A percentile compares a stretch with the other conserved stretches of the same genome.
Conservation (phyloP, 2,797 vertebrate species). For the Pampus argenteus region DNA sequence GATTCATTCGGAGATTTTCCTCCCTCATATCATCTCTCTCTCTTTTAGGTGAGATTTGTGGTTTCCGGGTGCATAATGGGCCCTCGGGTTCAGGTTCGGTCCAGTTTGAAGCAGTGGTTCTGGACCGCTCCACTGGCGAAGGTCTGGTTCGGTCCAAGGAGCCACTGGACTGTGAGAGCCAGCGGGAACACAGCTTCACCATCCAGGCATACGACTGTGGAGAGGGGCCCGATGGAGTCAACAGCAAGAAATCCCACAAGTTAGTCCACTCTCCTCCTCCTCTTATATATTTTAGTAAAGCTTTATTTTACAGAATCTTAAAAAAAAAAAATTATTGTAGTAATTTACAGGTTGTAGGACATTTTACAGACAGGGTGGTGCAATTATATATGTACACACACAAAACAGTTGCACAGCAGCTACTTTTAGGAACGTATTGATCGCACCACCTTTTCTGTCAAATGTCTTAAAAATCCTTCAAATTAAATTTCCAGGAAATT, state of each 20-base stretch:
- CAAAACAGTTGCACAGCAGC: too few relatives aligned
- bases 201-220: slow-evolving; percentile 99
- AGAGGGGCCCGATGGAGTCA: slow-evolving; percentile 94
- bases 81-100: slow-evolving; percentile 86
- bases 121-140: slow-evolving; percentile 97
- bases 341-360: not conserved
- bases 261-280: slow-evolving; percentile 61
- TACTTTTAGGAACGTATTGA: too few relatives aligned
- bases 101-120: slow-evolving; percentile 96
- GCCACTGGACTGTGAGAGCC: slow-evolving; percentile 96
- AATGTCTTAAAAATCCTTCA: too few relatives aligned
- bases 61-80: slow-evolving; percentile 96
- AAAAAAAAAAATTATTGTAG: too few relatives aligned
- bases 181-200: slow-evolving; percentile 98
- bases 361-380: too few relatives aligned
- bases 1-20: not conserved
- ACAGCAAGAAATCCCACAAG: slow-evolving; percentile 99
- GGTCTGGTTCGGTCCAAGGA: slow-evolving; percentile 97
- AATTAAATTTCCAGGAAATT: too few relatives aligned
- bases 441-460: too few relatives aligned
- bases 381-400: too few relatives aligned
- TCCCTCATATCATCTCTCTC: slow-evolving; percentile 5
- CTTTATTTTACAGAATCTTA: not conserved
- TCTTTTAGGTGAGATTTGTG: slow-evolving; percentile 94
- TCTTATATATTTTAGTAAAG: not conserved